A percentile compares a stretch with the other conserved stretches of the same genome.
phyloP scores from a whole-genome alignment of 2,113 vertebrate species.

The Mormyrus iriodes region DNA sequence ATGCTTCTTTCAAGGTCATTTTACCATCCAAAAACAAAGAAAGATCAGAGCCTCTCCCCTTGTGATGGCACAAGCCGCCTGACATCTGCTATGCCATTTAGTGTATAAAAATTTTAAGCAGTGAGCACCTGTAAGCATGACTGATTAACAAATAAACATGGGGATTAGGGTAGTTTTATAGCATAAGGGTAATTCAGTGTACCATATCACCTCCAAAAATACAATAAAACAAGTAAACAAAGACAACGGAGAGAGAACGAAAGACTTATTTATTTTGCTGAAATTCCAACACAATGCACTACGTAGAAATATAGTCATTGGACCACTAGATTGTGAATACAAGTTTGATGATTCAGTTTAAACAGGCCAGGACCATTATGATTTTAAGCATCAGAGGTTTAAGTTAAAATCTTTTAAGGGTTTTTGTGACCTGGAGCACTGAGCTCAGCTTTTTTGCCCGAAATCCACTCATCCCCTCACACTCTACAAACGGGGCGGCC shows the following conservation, averaged over 20 bases:
- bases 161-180: neutral
- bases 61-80: neutral
- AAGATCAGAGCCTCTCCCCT: too few relatives aligned
- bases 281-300: neutral
- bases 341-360: neutral
- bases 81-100: neutral
- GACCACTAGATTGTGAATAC: neutral
- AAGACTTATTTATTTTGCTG: neutral
- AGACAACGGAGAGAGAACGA: neutral
- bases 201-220: neutral
- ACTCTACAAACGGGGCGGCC: neutral
- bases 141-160: neutral
- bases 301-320: neutral
- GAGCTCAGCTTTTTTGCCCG: neutral
- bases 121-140: neutral
- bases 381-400: neutral
- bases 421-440: neutral
- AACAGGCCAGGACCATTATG: neutral
- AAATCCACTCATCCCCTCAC: neutral
- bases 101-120: neutral
- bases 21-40: neutral
- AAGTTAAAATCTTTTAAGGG: neutral
- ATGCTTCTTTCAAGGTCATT: constrained; percentile 5
- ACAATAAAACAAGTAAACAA: neutral
- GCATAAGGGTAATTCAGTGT: neutral